Conservation (phyloP, 2,888 invertebrate species). For the Leucophenga montana region DNA sequence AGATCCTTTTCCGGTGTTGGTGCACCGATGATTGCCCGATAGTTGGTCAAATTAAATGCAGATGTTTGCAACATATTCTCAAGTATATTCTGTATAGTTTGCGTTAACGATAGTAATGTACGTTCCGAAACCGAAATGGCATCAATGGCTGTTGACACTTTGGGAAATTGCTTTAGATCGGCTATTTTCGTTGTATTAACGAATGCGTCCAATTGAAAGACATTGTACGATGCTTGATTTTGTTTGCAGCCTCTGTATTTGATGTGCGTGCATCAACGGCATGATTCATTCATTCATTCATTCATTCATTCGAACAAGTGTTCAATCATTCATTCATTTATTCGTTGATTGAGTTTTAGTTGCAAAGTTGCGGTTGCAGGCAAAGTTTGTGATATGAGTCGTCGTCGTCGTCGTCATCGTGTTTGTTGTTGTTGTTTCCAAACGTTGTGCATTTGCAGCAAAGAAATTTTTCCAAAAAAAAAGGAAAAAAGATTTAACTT, state of each 20-base stretch:
- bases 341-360: slow-evolving; percentile 18
- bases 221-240: slow-evolving; percentile 82
- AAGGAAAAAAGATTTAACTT: neutral
- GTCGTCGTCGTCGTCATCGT: neutral
- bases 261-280: neutral
- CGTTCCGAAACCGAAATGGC: slow-evolving; percentile 70
- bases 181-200: slow-evolving; percentile 79
- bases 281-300: neutral
- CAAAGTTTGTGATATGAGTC: neutral
- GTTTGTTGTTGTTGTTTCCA: neutral
- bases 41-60: slow-evolving; percentile 71
- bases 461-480: neutral
- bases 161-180: slow-evolving; percentile 72
- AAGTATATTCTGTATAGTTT: slow-evolving; percentile 70
- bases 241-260: slow-evolving; percentile 79
- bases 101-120: slow-evolving; percentile 69
- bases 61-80: slow-evolving; percentile 72
- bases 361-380: slow-evolving; percentile 1
- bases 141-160: slow-evolving; percentile 71
- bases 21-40: slow-evolving; percentile 70
- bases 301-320: neutral
- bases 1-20: slow-evolving; percentile 73
- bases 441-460: neutral
- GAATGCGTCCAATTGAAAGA: slow-evolving; percentile 81
- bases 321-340: neutral